phyloP scores from a whole-genome alignment of 2,113 vertebrate genomes.

The Hiodon alosoides region DNA sequence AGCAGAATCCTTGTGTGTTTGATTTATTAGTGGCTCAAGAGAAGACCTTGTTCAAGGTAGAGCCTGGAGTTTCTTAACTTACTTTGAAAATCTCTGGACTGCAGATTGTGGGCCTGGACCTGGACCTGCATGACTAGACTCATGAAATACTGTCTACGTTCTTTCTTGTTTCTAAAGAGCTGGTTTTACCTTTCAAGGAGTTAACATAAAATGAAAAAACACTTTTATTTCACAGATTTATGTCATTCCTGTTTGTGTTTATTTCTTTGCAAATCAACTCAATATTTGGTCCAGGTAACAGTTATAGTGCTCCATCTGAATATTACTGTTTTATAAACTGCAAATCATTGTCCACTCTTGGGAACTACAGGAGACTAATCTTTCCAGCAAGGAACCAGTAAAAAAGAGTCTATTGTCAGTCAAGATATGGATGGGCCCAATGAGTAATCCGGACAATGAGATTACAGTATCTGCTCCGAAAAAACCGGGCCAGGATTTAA shows the following conservation, averaged over 20 bases:
- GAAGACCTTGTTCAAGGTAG: too few relatives aligned
- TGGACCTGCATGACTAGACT: neutral
- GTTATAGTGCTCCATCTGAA: slow-evolving; percentile 98
- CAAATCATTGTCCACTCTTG: slow-evolving; percentile 92
- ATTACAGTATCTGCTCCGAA: neutral
- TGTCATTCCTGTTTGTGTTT: slow-evolving; percentile 30
- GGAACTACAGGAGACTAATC: slow-evolving; percentile 60
- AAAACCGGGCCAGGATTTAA: slow-evolving; percentile 14
- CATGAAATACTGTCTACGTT: neutral
- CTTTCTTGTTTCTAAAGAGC: neutral
- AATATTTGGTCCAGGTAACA: slow-evolving; percentile 97
- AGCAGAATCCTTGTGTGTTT: too few relatives aligned
- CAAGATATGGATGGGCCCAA: neutral
- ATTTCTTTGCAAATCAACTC: slow-evolving; percentile 82
- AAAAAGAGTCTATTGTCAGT: slow-evolving; percentile 1
- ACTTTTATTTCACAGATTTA: neutral
- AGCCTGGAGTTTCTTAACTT: too few relatives aligned
- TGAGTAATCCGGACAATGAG: slow-evolving; percentile 16
- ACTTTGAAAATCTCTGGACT: neutral
- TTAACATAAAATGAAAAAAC: neutral
- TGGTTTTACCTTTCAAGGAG: neutral
- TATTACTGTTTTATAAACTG: slow-evolving; percentile 94
- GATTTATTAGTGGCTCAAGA: too few relatives aligned
- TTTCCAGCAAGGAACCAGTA: neutral
- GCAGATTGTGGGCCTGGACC: neutral